These are phyloP conservation scores for Chinchilla lanigera DNA, from an alignment of 2,113 vertebrate species.

Conservation along the genomic window DNA sequence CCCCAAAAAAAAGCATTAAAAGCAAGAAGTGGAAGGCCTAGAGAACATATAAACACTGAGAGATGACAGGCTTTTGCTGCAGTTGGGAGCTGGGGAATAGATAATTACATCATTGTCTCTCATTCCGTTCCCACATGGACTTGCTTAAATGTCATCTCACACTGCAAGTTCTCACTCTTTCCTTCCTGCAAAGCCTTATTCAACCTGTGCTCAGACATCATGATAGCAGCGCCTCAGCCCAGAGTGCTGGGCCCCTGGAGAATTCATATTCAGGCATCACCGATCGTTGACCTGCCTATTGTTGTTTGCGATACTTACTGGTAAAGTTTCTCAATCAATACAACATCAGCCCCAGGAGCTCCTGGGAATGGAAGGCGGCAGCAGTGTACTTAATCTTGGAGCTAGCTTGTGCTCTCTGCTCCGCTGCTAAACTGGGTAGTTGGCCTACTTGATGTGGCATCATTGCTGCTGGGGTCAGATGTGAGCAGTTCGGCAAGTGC, in stretches of 20 bases:
- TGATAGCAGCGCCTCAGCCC: constrained; percentile 86
- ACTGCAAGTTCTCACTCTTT: constrained; percentile 86
- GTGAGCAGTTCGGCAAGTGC: constrained; percentile 91
- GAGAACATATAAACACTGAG: constrained; percentile 68
- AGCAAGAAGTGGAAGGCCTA: rapidly evolving
- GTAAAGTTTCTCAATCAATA: constrained; percentile 99
- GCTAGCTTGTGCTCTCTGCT: constrained; percentile 95
- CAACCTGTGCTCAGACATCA: constrained; percentile 89
- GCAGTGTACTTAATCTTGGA: constrained; percentile 98
- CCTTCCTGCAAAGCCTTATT: constrained; percentile 82
- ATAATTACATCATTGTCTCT: constrained; percentile 94
- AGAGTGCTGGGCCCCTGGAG: constrained; percentile 83
- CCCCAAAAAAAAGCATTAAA: constrained; percentile 44
- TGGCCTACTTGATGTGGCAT: constrained; percentile 98
- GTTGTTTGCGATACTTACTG: constrained; percentile 98
- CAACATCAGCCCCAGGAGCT: constrained; percentile 93
- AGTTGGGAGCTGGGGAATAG: constrained; percentile 82
- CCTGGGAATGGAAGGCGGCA: constrained; percentile 96
- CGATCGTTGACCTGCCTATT: constrained; percentile 96
- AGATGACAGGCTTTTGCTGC: constrained; percentile 77
- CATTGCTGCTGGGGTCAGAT: constrained; percentile 98
- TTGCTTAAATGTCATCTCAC: constrained; percentile 95
- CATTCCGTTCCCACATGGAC: constrained; percentile 91
- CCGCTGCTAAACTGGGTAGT: constrained; percentile 95
- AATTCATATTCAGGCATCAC: constrained; percentile 92